phyloP scores from a whole-genome alignment of 2,797 vertebrate species.

The Neopelma chrysocephalum region DNA sequence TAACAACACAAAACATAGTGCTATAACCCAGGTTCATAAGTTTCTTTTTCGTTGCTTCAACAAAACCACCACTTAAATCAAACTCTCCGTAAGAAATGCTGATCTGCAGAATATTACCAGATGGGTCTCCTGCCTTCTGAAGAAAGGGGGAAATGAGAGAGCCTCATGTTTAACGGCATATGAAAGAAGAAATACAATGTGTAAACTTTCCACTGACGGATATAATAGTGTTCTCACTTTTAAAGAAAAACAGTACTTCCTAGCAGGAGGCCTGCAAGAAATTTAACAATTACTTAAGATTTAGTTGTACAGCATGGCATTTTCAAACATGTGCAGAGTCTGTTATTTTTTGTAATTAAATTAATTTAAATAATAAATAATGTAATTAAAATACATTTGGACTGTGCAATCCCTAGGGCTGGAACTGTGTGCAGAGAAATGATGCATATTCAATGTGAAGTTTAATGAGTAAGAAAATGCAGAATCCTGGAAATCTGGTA shows the following conservation, averaged over 20 bases:
- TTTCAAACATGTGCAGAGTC: slow-evolving; percentile 54
- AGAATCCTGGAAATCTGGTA: slow-evolving; percentile 56
- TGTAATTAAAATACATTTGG: slow-evolving; percentile 56
- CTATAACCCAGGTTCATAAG: slow-evolving; percentile 31
- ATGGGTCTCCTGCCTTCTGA: slow-evolving; percentile 62
- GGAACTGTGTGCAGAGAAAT: neutral
- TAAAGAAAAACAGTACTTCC: slow-evolving; percentile 70
- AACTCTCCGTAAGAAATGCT: slow-evolving; percentile 61
- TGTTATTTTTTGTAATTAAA: slow-evolving; percentile 72
- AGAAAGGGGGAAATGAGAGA: slow-evolving; percentile 69
- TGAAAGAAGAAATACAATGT: slow-evolving; percentile 69
- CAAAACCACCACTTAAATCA: slow-evolving; percentile 69
- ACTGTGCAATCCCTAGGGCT: slow-evolving; percentile 27
- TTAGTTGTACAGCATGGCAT: slow-evolving; percentile 35
- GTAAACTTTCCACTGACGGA: slow-evolving; percentile 65
- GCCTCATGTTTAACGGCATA: slow-evolving; percentile 58
- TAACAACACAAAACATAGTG: neutral
- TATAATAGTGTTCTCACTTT: slow-evolving; percentile 69
- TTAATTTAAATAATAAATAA: slow-evolving; percentile 68
- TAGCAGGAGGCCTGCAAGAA: slow-evolving; percentile 62
- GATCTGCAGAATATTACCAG: slow-evolving; percentile 69
- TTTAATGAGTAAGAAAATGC: slow-evolving; percentile 41
- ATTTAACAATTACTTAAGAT: slow-evolving; percentile 56
- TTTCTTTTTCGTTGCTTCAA: slow-evolving; percentile 54
- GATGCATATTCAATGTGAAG: slow-evolving; percentile 54